A percentile compares a stretch with the other conserved stretches of the same genome.
Conservation (phyloP, 1,140 invertebrate genomes). For the Colletes gigas region DNA sequence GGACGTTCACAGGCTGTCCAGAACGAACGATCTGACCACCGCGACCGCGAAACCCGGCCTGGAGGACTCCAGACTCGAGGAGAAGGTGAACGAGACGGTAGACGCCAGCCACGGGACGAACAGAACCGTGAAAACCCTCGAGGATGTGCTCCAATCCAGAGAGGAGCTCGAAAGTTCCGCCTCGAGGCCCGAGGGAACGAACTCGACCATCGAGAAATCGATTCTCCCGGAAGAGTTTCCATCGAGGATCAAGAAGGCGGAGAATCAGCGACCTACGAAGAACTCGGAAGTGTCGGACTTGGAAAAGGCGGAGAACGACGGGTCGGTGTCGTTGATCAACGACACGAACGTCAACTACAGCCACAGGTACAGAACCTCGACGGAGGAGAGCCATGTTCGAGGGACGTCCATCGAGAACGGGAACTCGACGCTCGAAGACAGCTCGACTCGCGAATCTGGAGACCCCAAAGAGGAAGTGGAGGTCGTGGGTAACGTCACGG, state of each 20-base stretch:
- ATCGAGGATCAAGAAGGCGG: not conserved
- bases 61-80: slow-evolving; percentile 33
- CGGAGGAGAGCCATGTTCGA: not conserved
- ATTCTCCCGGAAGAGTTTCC: not conserved
- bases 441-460: slow-evolving; percentile 10
- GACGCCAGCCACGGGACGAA: not conserved
- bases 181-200: not conserved
- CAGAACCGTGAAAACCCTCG: not conserved
- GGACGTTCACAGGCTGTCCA: slow-evolving; percentile 28
- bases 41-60: slow-evolving; percentile 32
- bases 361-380: slow-evolving; percentile 19
- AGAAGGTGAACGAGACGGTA: slow-evolving; percentile 8
- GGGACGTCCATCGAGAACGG: slow-evolving; percentile 17
- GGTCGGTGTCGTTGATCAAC: slow-evolving; percentile 68
- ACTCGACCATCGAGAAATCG: slow-evolving; percentile 3
- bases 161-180: not conserved
- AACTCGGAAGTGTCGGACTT: slow-evolving; percentile 45
- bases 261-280: not conserved
- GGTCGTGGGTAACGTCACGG: slow-evolving; percentile 61
- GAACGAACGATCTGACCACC: slow-evolving; percentile 43
- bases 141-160: not conserved
- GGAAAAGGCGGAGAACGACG: slow-evolving; percentile 12
- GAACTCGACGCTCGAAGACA: slow-evolving; percentile 31
- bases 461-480: slow-evolving; percentile 72
- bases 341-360: slow-evolving; percentile 75